Conservation (phyloP, 2,797 vertebrate genomes). For the Nothura maculosa region DNA sequence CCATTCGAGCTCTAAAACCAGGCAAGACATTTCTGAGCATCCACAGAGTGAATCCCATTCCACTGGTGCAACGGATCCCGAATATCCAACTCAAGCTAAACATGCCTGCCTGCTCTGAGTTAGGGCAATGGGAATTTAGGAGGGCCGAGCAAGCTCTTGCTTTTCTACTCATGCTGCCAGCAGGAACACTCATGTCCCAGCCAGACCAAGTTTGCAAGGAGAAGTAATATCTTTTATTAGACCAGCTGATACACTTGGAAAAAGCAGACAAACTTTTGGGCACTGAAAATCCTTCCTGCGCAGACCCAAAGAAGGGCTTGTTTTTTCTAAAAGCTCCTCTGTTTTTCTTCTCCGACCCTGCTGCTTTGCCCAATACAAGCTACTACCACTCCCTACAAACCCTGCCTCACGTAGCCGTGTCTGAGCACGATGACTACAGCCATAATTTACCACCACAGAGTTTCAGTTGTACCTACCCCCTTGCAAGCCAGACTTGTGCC, state of each 20-base stretch:
- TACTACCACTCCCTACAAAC: neutral
- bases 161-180: neutral
- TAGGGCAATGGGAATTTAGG: neutral
- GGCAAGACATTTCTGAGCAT: neutral
- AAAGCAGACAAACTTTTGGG: slow-evolving; percentile 30
- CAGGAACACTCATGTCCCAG: neutral
- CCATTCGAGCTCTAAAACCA: slow-evolving; percentile 32
- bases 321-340: neutral
- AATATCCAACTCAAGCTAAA: neutral
- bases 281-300: neutral
- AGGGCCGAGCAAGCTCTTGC: accelerated
- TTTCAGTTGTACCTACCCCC: neutral
- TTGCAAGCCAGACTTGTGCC: neutral
- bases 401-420: neutral
- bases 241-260: neutral
- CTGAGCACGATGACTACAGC: neutral
- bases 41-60: accelerated
- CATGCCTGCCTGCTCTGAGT: neutral
- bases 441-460: neutral
- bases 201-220: neutral
- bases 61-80: neutral
- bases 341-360: slow-evolving; percentile 2
- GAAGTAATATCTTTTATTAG: slow-evolving; percentile 13
- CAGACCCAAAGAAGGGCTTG: neutral
- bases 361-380: neutral